phyloP scores from a whole-genome alignment of 2,797 vertebrate species.

The Ptychadena robeensis region DNA sequence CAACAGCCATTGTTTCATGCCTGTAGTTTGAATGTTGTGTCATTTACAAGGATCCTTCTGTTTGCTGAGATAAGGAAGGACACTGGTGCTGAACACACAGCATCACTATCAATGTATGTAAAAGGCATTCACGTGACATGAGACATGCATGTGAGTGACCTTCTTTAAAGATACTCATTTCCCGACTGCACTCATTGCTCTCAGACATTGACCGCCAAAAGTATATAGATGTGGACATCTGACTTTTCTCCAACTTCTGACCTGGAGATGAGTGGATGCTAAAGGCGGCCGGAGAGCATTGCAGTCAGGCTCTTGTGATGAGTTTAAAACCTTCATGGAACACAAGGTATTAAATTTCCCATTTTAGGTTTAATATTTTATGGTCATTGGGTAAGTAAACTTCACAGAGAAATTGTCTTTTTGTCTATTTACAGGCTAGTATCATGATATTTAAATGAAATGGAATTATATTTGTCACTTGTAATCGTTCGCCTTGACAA shows the following conservation, averaged over 20 bases:
- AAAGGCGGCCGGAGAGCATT: too few relatives aligned
- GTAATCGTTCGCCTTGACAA: not conserved
- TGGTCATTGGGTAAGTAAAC: not conserved
- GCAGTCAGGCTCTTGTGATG: too few relatives aligned
- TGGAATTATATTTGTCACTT: not conserved
- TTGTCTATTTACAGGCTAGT: not conserved
- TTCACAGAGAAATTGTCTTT: too few relatives aligned
- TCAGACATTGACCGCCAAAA: not conserved
- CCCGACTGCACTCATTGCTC: too few relatives aligned
- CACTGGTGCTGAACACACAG: not conserved
- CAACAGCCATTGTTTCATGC: not conserved
- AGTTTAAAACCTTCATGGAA: too few relatives aligned
- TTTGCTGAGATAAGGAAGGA: constrained; percentile 10
- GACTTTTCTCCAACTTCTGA: not conserved
- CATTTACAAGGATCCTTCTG: constrained; percentile 14
- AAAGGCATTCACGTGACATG: not conserved
- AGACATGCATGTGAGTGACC: not conserved
- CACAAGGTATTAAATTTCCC: not conserved
- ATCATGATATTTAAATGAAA: not conserved
- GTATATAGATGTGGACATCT: not conserved
- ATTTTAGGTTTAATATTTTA: not conserved
- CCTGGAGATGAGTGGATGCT: not conserved
- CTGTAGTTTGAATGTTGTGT: not conserved
- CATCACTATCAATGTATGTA: not conserved
- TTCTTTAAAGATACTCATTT: not conserved